Conservation (phyloP, 2,113 vertebrate species). For the Camelus bactrianus region DNA sequence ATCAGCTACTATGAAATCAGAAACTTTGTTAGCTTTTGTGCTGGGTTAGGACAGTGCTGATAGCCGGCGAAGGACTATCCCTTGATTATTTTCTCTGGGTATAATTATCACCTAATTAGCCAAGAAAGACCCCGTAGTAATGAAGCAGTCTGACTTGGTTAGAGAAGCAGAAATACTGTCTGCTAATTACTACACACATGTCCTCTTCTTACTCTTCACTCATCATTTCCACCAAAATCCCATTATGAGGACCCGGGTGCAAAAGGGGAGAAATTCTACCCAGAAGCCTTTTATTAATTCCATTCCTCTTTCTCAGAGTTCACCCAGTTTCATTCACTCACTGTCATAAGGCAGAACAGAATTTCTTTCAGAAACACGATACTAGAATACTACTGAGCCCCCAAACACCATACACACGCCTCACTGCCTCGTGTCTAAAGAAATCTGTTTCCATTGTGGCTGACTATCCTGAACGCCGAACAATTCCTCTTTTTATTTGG, state of each 20-base stretch:
- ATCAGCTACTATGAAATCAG: slow-evolving; percentile 2
- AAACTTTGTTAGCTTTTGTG: slow-evolving; percentile 37
- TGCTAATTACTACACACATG: neutral
- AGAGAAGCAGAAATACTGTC: neutral
- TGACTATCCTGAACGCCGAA: neutral
- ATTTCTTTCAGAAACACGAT: neutral
- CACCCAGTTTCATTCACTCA: neutral
- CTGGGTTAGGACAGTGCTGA: neutral
- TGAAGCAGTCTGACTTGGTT: neutral
- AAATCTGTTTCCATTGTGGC: neutral
- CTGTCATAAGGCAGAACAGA: neutral
- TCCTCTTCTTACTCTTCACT: neutral
- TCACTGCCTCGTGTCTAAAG: neutral
- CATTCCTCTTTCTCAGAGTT: slow-evolving; percentile 21
- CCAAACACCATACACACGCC: neutral
- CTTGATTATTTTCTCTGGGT: slow-evolving; percentile 30
- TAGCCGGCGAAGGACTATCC: neutral
- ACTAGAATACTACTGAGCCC: neutral
- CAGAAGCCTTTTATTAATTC: slow-evolving; percentile 2
- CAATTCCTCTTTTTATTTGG: neutral
- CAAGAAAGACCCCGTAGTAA: slow-evolving; percentile 5
- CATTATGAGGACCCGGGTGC: neutral
- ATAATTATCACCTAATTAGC: neutral
- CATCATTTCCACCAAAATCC: neutral
- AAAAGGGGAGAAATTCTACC: neutral